Percentiles rank a stretch among this genome's conserved stretches.
phyloP scores from a whole-genome alignment of 2,113 vertebrate species.

The Percopsis transmontana region DNA sequence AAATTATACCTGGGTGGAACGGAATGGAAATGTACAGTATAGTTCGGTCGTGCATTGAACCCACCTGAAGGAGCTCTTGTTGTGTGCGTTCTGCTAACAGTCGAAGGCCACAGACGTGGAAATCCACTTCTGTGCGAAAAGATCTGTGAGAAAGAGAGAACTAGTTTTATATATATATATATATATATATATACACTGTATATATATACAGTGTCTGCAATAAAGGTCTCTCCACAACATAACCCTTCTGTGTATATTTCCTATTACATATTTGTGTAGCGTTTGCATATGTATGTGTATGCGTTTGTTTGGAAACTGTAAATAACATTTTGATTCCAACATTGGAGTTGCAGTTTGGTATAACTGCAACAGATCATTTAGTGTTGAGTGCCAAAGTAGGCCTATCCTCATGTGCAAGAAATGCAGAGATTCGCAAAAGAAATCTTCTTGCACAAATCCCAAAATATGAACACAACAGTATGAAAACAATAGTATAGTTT shows the following conservation, averaged over 20 bases:
- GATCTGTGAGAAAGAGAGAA: no score
- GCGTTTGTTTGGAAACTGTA: no score
- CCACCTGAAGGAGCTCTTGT: no score
- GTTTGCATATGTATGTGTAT: no score
- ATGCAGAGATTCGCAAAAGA: no score
- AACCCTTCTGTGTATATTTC: constrained; percentile 5
- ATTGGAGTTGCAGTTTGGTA: neutral
- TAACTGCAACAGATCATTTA: neutral
- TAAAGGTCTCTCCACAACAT: constrained; percentile 34
- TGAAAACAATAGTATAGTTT: no score
- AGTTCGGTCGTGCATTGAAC: constrained; percentile 2
- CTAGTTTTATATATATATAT: neutral
- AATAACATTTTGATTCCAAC: neutral
- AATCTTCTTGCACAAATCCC: no score
- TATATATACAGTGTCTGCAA: neutral
- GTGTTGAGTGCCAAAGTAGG: neutral
- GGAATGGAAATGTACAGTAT: neutral
- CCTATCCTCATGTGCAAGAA: no score
- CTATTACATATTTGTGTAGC: constrained; percentile 4
- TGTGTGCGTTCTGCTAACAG: neutral
- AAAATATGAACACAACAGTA: no score
- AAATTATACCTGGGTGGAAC: constrained; percentile 18
- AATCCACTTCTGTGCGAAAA: no score
- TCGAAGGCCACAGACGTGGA: constrained; percentile 35
- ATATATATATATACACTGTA: neutral